A percentile compares a stretch with the other conserved stretches of the same genome.
phyloP scores from a whole-genome alignment of 2,797 vertebrate species.

The Cryptoblepharus egeriae region DNA sequence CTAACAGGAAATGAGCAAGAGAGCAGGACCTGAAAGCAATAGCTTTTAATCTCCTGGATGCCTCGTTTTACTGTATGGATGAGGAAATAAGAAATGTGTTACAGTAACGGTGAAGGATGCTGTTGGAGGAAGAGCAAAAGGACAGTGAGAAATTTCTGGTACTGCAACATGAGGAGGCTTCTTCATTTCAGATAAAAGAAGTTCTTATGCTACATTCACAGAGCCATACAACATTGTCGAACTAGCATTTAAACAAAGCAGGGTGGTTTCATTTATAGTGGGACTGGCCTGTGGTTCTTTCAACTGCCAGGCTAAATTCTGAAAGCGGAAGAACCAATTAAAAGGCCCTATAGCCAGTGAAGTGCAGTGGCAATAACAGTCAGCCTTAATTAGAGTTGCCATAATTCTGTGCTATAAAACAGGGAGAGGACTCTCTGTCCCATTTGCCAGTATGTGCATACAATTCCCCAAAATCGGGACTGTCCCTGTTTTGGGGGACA shows the following conservation, averaged over 20 bases:
- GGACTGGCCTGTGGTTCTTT: background rate
- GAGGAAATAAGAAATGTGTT: constrained; percentile 44
- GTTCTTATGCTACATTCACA: background rate
- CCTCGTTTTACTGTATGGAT: constrained; percentile 33
- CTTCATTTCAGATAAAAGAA: background rate
- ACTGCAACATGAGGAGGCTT: background rate
- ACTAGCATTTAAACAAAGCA: background rate
- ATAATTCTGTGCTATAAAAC: too few species aligned
- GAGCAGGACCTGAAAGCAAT: constrained; percentile 61
- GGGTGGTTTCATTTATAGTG: background rate
- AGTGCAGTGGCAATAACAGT: too few species aligned
- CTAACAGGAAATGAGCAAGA: constrained; percentile 68
- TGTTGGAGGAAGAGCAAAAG: constrained; percentile 16
- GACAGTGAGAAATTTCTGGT: constrained; percentile 13
- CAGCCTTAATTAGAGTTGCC: too few species aligned
- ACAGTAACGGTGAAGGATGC: constrained; percentile 9
- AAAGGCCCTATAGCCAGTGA: background rate
- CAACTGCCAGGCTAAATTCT: background rate
- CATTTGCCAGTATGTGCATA: too few species aligned
- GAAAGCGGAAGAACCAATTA: background rate
- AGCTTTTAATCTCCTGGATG: constrained; percentile 63
- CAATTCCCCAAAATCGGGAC: too few species aligned
- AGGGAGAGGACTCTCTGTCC: too few species aligned
- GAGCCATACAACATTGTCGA: background rate
- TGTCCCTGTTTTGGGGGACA: too few species aligned